phyloP scores from a whole-genome alignment of 2,113 vertebrate species.

The Chitala chitala region DNA sequence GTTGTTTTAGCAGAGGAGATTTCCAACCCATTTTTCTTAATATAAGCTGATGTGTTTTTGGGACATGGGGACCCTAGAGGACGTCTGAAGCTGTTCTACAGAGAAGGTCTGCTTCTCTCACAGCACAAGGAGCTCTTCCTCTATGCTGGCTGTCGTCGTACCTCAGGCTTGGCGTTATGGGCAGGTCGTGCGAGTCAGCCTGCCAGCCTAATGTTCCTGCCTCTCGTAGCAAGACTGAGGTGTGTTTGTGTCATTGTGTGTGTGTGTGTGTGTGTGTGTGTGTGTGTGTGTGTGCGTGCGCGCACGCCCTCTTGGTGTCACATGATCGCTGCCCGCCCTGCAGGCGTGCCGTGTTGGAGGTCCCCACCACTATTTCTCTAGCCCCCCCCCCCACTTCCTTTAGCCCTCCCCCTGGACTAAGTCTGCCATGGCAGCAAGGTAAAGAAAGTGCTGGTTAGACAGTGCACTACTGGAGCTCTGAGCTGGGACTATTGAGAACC shows the following conservation, averaged over 20 bases:
- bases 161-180: slow-evolving; percentile 41
- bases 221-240: slow-evolving; percentile 39
- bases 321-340: not conserved
- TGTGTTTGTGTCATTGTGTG: not conserved
- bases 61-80: not conserved
- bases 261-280: not conserved
- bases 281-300: slow-evolving; percentile 8
- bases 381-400: not conserved
- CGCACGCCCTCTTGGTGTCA: not conserved
- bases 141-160: not conserved
- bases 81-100: not conserved
- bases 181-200: slow-evolving; percentile 62
- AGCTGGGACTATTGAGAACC: not conserved
- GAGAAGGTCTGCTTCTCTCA: not conserved
- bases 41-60: not conserved
- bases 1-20: not conserved
- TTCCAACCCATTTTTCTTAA: not conserved
- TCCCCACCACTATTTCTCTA: not conserved
- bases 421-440: not conserved
- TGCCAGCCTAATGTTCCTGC: slow-evolving; percentile 66
- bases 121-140: not conserved
- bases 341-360: too few species aligned
- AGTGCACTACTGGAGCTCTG: not conserved
- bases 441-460: not conserved
- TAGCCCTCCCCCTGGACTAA: not conserved